phyloP scores from a whole-genome alignment of 2,113 vertebrate species.

The Dromas ardeola region DNA sequence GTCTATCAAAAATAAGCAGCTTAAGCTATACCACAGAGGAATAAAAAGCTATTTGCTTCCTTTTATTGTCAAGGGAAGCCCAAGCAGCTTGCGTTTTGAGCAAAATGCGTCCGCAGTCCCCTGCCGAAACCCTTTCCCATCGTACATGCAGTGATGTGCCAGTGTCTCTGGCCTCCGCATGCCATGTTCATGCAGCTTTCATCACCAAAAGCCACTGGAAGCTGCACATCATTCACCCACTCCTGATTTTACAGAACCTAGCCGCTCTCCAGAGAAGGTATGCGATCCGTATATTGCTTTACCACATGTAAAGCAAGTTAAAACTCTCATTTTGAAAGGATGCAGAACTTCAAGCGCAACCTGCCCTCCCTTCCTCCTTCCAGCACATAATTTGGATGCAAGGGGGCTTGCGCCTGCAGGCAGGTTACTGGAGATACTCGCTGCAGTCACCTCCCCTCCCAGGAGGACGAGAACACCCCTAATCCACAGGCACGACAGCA shows the following conservation, averaged over 20 bases:
- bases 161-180: background rate
- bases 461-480: background rate
- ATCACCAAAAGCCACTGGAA: background rate
- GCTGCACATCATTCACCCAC: background rate
- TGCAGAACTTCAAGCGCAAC: background rate
- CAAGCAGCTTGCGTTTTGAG: background rate
- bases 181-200: conserved; percentile 31
- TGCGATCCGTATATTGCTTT: background rate
- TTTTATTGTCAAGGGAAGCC: background rate
- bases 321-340: background rate
- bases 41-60: background rate
- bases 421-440: background rate
- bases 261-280: fast-evolving
- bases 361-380: conserved; percentile 28
- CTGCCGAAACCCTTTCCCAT: background rate
- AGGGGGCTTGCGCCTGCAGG: background rate
- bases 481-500: background rate
- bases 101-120: background rate
- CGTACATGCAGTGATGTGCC: background rate
- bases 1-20: background rate
- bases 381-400: background rate
- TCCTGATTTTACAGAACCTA: background rate
- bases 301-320: background rate
- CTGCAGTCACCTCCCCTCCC: background rate
- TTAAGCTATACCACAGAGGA: background rate